Evolutionary conservation across 92 coral and sea anemone genomes (phyloP), one percentile per base, ranked within the genome.

Genomic region (Epizoanthus scotinus): DNA sequence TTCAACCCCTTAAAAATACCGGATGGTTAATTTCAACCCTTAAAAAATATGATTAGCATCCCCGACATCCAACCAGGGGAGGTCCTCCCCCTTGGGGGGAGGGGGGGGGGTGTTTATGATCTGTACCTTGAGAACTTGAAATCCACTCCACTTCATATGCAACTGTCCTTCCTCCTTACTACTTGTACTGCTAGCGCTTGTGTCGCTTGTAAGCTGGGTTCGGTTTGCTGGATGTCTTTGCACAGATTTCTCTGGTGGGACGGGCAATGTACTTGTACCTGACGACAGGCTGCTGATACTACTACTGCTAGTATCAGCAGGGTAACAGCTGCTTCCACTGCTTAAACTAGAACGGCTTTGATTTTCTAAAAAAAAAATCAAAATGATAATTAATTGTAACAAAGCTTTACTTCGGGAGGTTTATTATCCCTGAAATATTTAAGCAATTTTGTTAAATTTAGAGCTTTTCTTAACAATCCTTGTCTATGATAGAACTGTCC

Each of bases 161-260:
- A 14, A 9, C 27, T 27, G 74, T 29, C 53, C 74, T 22, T 71
- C 90, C 53, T 77, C 90, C 40, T 83, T 86, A 63, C 90, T 85
- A 5, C 70, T 85, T 9, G 87, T 77, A 55, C 94, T 86, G 49
- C 88, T 88, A 0, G 82, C 25, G 75, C 94, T 91, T 5, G 86
- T 75, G 52, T 91, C 94, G 52, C 90, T 89, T 1, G 78, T 40
- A 3, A 63, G 82, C 53, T 88, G 92, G 5, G 89, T 83, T 2
- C 90, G 87, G 12, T 77, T 49, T 50, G 28, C 74, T 42, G 49
- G 56, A 50, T 78, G 87, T 49, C 63, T 77, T 38, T 74, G 84
- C 18, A 71, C 55, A 12, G 81, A 42, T 12, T 47, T 59, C 65
- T 66, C 92, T 19, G 89, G 65, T 18, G 88, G 85, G 12, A 73